Conservation (phyloP, 35 echinoderm and acorn worm genomes). For the Stichopus chloronotus region DNA sequence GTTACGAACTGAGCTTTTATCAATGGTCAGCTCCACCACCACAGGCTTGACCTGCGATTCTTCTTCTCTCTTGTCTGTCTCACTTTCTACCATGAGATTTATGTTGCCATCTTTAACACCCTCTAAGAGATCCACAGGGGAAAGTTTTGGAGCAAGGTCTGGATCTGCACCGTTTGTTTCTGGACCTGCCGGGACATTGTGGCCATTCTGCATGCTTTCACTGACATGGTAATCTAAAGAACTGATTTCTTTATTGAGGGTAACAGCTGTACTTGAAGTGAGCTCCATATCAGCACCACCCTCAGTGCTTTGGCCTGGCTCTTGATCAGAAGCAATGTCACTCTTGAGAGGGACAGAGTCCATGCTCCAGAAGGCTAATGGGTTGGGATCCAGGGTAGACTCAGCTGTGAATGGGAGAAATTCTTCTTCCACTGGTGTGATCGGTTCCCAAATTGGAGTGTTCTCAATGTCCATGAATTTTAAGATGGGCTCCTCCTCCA, state of each 20-base stretch:
- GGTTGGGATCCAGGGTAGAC: constrained; percentile 37
- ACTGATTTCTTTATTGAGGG: constrained; percentile 35
- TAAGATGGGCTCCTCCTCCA: constrained; percentile 20
- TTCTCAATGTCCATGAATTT: constrained; percentile 65
- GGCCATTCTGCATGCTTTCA: background rate
- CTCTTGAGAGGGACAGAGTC: constrained; percentile 45
- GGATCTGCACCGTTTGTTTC: constrained; percentile 1
- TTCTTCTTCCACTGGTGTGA: constrained; percentile 91
- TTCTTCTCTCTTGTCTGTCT: background rate
- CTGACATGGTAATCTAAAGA: background rate
- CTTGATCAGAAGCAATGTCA: constrained; percentile 32
- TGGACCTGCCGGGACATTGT: background rate
- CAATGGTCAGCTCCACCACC: background rate
- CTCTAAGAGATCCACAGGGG: constrained; percentile 73
- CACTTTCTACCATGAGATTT: background rate
- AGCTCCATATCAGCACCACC: constrained; percentile 52
- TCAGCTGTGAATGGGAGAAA: constrained; percentile 54
- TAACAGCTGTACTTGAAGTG: background rate
- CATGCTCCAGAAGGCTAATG: constrained; percentile 61
- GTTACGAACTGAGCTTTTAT: background rate
- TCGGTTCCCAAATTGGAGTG: constrained; percentile 87
- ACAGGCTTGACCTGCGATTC: background rate
- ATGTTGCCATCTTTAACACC: constrained; percentile 48
- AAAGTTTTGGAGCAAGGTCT: background rate
- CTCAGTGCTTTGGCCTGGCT: background rate